Evolutionary conservation across 2,797 vertebrate species (phyloP).

Genomic region (Zalophus californianus): DNA sequence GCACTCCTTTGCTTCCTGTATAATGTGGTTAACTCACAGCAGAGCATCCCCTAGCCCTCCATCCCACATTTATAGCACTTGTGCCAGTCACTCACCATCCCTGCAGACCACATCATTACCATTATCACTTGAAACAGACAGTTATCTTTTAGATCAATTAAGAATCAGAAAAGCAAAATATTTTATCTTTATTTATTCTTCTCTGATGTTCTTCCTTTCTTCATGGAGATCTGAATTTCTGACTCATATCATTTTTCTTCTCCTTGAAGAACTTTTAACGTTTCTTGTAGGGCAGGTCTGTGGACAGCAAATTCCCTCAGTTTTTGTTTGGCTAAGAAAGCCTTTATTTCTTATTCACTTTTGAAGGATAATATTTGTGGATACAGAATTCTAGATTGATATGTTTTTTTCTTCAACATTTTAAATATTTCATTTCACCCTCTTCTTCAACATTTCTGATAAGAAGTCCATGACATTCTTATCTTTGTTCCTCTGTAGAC

Average conservation of each 20-base stretch:
- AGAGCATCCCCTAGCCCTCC: too few species aligned
- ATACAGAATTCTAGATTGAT: neutral
- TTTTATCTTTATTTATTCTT: neutral
- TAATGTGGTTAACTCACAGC: too few species aligned
- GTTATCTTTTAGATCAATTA: too few species aligned
- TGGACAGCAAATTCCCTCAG: too few species aligned
- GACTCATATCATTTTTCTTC: neutral
- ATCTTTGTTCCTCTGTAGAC: neutral
- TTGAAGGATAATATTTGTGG: neutral
- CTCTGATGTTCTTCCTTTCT: neutral
- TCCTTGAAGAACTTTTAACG: neutral
- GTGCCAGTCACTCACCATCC: too few species aligned
- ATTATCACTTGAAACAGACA: too few species aligned
- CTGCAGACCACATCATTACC: too few species aligned
- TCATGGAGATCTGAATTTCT: neutral
- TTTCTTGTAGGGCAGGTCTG: too few species aligned
- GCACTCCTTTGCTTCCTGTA: neutral
- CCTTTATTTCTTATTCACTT: too few species aligned
- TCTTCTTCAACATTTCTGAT: neutral
- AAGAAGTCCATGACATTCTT: neutral
- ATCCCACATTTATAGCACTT: too few species aligned
- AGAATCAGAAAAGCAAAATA: neutral
- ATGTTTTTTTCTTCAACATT: neutral
- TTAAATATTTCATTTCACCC: neutral
- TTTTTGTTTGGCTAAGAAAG: too few species aligned